Base-by-base conservation (phyloP, 2,888 invertebrate species). In the Stegana nigrithorax region DNA sequence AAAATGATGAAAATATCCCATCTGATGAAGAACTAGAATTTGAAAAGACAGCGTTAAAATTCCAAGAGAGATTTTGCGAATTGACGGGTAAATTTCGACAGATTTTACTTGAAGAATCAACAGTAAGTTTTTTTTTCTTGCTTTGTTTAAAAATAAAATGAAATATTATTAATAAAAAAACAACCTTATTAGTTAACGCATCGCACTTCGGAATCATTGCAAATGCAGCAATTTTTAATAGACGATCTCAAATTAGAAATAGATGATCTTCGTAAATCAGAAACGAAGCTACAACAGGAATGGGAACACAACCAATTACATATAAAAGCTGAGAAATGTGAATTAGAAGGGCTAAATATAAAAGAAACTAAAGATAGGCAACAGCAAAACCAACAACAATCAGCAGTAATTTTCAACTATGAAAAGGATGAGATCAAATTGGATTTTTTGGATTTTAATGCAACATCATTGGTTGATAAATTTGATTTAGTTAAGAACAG, bases 11-110 rank as follows among this genome's bases (percentile, higher is more conserved):
- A 67, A 89, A 91, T 66, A 89, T 91, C 76, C 86, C 90, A 61
- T 87, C 88, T 60, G 91, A 91, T 71, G 91, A 91, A 25, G 91
- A 92, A 73, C 89, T 90, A 70, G 89, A 91, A 76, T 91, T 91
- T 76, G 91, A 91, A 73, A 87, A 90, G 66, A 90, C 90, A 1
- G 90, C 91, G 1, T 85, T 89, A 72, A 90, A 90, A 77, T 87
- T 93, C 71, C 87, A 92, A 39, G 89, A 89, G 68, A 92, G 92
- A 84, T 92, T 91, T 78, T 88, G 88, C 27, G 87, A 88, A 66
- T 90, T 94, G 88, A 89, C 90, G 73, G 90, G 91, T 75, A 93
- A 92, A 83, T 93, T 91, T 83, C 89, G 91, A 67, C 89, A 89
- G 80, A 87, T 93, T 62, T 86, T 93, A 57, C 86, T 92, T 72